These are phyloP conservation scores for Girardinichthys multiradiatus DNA, from an alignment of 2,113 vertebrate genomes.

Conservation along the genomic window DNA sequence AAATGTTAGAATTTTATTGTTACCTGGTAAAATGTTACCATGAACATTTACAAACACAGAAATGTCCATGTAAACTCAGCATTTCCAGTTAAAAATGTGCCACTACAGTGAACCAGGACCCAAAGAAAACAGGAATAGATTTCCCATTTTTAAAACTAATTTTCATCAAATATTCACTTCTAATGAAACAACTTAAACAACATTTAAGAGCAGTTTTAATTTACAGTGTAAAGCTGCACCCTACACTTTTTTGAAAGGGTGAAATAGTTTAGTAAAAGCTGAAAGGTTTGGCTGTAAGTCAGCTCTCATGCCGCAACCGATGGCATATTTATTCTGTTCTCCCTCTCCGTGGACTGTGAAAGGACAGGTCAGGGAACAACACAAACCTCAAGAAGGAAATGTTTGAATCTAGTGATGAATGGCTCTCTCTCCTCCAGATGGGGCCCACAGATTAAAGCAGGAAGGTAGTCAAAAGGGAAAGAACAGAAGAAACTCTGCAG, in stretches of 20 bases:
- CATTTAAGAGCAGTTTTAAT: background rate
- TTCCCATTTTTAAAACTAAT: background rate
- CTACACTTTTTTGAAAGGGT: background rate
- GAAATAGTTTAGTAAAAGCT: background rate
- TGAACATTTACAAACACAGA: background rate
- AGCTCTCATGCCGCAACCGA: constrained; percentile 10
- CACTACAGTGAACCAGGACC: background rate
- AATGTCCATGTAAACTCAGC: background rate
- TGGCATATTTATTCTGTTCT: constrained; percentile 64
- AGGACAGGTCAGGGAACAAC: constrained; percentile 47
- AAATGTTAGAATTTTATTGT: too few species aligned
- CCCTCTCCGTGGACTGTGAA: constrained; percentile 24
- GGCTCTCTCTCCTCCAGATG: constrained; percentile 26
- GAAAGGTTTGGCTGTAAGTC: constrained; percentile 41
- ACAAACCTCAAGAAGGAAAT: constrained; percentile 48
- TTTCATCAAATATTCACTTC: background rate
- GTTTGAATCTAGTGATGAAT: constrained; percentile 64
- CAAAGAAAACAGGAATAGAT: background rate
- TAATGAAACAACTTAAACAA: background rate
- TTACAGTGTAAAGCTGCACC: background rate
- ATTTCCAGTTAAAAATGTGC: background rate
- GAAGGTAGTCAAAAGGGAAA: constrained; percentile 21
- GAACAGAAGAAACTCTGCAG: constrained; percentile 8
- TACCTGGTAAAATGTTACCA: too few species aligned
- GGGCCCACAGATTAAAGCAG: constrained; percentile 28